Evolutionary conservation across 2,113 vertebrate species (phyloP), one percentile per base, ranked within the genome.

Genomic region (Tympanuchus pallidicinctus): DNA sequence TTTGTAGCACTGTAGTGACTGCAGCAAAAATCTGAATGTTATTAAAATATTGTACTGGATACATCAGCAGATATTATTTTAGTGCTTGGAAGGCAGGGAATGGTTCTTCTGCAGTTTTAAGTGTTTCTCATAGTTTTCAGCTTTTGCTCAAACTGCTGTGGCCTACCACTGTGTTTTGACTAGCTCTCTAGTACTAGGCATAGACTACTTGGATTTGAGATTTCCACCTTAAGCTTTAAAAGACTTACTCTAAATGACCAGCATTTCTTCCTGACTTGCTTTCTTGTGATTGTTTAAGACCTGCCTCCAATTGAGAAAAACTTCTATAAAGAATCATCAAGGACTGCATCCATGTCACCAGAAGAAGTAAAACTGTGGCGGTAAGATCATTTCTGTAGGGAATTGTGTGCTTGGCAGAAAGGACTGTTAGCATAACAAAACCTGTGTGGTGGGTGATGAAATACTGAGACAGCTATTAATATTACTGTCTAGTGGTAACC

Each of bases 281-380:
- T 69, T 79, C 73, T 56, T 73, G 50, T 88, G 45, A n/a, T 79
- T 90, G 40, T 73, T 81, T 56, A 90, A 99, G 99, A 97, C 87
- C 97, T 99, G 43, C 98, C 99, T 83, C 97, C 98, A 50, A 90
- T 99, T 88, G 98, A 98, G 96, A 99, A 99, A 97, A 97, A 98
- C 42, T 99, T 99, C 95, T 99, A 99, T 90, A 95, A 91, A 36
- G 99, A 99, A 88, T 98, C 98, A 1, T 36, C 96, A 75, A 95
- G 95, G 34, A 98, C 98, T 63, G 97, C 98, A 15, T 94, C 93
- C 40, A 98, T 99, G 97, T 98, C 98, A 92, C 88, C 90, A 86
- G 98, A 98, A 66, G 98, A 99, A 90, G 98, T 98, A 70, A 56
- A 91, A 52, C 77, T 92, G 22, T 99, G 99, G 99, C 98, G 99